Evolutionary conservation across 1,140 invertebrate genomes (phyloP), one percentile per base, ranked within the genome.

Genomic region (Pseudachorutes palmiensis): DNA sequence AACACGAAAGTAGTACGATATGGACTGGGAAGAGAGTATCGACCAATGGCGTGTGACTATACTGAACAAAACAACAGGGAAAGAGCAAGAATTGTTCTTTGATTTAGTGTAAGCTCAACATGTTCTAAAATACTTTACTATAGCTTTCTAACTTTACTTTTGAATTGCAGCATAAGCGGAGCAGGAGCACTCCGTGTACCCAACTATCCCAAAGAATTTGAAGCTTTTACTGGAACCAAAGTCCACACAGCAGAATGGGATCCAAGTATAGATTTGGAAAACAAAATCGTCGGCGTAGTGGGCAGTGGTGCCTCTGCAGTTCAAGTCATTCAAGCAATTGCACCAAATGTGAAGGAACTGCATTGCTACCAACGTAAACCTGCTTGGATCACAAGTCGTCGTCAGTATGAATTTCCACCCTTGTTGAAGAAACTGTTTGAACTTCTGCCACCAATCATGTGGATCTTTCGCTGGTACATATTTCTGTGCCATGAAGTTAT

Each of bases 211-310:
- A 30, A 64, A 57, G 62, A 68, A 62, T 71, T 71, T 55, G 19
- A 55, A 1, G 22, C 55, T 2, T 71, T 68, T 26, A 49, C 28
- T 32, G 70, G 70, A 1, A 3, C 29, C 1, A 51, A 30, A 2
- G 55, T 71, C 29, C 70, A 71, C 30, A 51, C 70, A 0, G 70
- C 66, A 12, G 41, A 65, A 49, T 71, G 70, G 70, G 24, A 71
- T 19, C 5, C 28, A 0, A 12, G 26, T 1, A 24, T 68, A 22
- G 61, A 68, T 1, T 30, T 68, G 16, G 31, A 61, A 33, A 24
- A 57, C 26, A 65, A 65, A 36, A 62, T 24, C 3, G 70, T 71
- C 3, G 70, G 48, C n/a, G 60, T 71, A 12, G 45, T 71, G 1
- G 70, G 70, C 2, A 48, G 45, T 30, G 66, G 66, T 26, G 59